Evolutionary conservation across 2,113 vertebrate genomes (phyloP).

Genomic region (Actenoides hombroni): DNA sequence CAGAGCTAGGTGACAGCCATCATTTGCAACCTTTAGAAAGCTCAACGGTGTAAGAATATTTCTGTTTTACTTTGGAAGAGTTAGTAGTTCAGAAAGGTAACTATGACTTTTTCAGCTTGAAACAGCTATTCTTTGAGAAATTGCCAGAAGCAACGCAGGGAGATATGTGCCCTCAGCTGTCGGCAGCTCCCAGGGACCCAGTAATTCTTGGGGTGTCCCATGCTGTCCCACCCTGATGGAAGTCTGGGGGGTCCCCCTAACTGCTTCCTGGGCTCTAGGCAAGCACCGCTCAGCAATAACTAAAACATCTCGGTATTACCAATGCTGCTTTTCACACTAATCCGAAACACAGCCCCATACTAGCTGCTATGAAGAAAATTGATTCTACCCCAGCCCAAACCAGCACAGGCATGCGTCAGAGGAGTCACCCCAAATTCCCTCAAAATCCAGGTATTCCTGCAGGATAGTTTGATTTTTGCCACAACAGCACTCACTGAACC

Average conservation of each 20-base stretch:
- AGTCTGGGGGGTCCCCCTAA: neutral
- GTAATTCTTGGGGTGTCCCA: neutral
- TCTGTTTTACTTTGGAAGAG: neutral
- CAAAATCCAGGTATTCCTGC: neutral
- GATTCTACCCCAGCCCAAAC: neutral
- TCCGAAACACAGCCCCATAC: neutral
- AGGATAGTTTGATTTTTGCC: neutral
- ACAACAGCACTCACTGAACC: accelerated
- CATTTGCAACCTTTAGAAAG: neutral
- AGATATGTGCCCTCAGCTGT: neutral
- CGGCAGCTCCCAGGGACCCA: neutral
- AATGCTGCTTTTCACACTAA: neutral
- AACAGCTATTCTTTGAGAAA: neutral
- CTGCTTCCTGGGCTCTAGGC: neutral
- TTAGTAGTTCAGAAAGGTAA: neutral
- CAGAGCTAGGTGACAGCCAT: neutral
- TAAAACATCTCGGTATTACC: neutral
- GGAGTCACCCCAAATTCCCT: neutral
- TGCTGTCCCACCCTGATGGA: accelerated
- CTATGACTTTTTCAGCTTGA: neutral
- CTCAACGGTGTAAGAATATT: neutral
- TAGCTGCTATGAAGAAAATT: neutral
- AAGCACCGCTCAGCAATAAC: neutral
- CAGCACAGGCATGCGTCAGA: neutral
- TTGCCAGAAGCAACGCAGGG: neutral